phyloP scores from a whole-genome alignment of 2,888 invertebrate species.

The Malthinus flaveolus region DNA sequence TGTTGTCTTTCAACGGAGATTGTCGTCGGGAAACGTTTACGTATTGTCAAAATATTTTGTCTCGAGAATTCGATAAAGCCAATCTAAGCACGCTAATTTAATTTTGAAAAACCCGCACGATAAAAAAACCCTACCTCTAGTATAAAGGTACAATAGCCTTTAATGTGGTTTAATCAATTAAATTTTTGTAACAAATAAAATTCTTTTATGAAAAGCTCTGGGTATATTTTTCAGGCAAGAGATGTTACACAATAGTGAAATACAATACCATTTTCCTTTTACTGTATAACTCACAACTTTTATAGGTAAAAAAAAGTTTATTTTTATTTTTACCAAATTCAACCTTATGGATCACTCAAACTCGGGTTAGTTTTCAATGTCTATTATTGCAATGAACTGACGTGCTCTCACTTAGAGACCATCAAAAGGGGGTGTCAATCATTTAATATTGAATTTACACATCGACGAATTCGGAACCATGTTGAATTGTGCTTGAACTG shows the following conservation, averaged over 20 bases:
- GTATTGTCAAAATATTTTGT: no score
- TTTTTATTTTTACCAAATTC: slow-evolving; percentile 2
- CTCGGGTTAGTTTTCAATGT: slow-evolving; percentile 13
- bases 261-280: slow-evolving; percentile 23
- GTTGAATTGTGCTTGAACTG: slow-evolving; percentile 42
- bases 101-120: no score
- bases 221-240: slow-evolving; percentile 11
- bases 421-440: slow-evolving; percentile 50
- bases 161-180: no score
- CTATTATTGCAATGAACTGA: slow-evolving; percentile 22
- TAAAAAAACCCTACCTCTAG: no score
- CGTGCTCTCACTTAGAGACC: slow-evolving; percentile 38
- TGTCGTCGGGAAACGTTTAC: no score
- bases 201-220: no score
- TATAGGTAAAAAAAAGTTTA: slow-evolving; percentile 1
- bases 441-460: slow-evolving; percentile 49
- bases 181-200: no score
- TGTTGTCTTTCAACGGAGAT: no score
- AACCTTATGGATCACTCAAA: slow-evolving; percentile 4
- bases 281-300: slow-evolving; percentile 17
- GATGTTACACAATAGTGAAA: slow-evolving; percentile 17
- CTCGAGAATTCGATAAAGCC: no score
- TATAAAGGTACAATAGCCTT: no score
- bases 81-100: no score
- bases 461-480: slow-evolving; percentile 33